These are phyloP conservation scores for Apamea sordens DNA, from an alignment of 2,888 invertebrate species.

Conservation along the genomic window DNA sequence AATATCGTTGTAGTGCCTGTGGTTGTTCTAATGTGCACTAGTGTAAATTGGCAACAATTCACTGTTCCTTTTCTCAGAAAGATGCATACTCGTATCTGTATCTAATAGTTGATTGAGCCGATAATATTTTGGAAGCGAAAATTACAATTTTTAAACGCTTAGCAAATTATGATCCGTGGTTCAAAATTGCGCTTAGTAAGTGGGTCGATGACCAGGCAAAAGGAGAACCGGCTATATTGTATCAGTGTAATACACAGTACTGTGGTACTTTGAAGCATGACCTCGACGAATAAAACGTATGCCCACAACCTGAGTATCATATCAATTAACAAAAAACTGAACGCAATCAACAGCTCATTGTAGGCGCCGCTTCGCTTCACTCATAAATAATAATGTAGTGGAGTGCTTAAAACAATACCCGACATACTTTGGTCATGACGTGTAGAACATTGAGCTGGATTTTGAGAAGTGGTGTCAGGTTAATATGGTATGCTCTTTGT, in stretches of 20 bases:
- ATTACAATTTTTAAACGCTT: not conserved
- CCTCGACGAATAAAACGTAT: conserved; percentile 11
- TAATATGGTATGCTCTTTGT: conserved; percentile 36
- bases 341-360: conserved; percentile 56
- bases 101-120: conserved; percentile 1
- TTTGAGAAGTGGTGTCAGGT: conserved; percentile 46
- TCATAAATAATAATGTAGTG: conserved; percentile 57
- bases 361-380: conserved; percentile 35
- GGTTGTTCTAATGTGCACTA: conserved; percentile 23
- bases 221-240: not conserved
- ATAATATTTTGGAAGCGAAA: not conserved
- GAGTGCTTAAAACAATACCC: conserved; percentile 57
- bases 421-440: conserved; percentile 56
- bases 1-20: conserved; percentile 13
- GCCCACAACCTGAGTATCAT: conserved; percentile 27
- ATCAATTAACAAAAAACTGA: conserved; percentile 54
- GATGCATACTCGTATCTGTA: conserved; percentile 34
- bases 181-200: not conserved
- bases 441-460: conserved; percentile 25
- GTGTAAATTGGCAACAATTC: conserved; percentile 45
- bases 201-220: not conserved
- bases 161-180: no score
- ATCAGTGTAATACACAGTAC: not conserved
- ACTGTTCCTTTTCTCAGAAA: conserved; percentile 38
- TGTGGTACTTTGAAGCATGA: conserved; percentile 5